Evolutionary conservation across 2,113 vertebrate species (phyloP), one percentile per base, ranked within the genome.

Genomic region (Recurvirostra avosetta): DNA sequence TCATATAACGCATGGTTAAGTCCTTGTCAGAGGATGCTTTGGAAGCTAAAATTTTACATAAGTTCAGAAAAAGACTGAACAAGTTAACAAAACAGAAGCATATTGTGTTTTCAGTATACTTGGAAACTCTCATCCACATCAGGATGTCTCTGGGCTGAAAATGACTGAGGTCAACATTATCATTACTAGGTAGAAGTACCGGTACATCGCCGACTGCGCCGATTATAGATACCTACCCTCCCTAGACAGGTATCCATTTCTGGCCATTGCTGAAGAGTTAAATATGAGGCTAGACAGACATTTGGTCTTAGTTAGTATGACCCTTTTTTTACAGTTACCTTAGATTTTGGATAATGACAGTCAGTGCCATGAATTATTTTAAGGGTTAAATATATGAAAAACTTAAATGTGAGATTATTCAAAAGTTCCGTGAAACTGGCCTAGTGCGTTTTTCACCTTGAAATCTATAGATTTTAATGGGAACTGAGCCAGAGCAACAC

Each of bases 1-100:
- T 65, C 27, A 36, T 6, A 0, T 11, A 76, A 78, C 5, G n/a
- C 0, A 3, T 6, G 15, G 59, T 23, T 77, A 82, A 78, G 2
- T 66, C 34, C 50, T 70, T 50, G 45, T 26, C 56, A 91, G 29
- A 67, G 32, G 55, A 74, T 74, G 41, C 17, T 74, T 63, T 74
- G 41, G 41, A 93, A 91, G 20, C n/a, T 62, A 55, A 72, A 68
- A 76, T 45, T 76, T 53, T 68, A 53, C 18, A 27, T 18, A 29
- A 4, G 14, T 76, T 79, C 56, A 82, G 34, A 76, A 61, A 76
- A 75, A 68, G 6, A 38, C 66, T 9, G 15, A 34, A 32, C 79
- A 59, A 59, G 47, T 75, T 82, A 29, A 67, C 38, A 59, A 63
- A 81, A 65, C 15, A 78, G 18, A 92, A 77, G 16, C 20, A 61